A percentile compares a stretch with the other conserved stretches of the same genome.
These are phyloP conservation scores for Hetaerina titia DNA, from an alignment of 2,888 invertebrate species.

Conservation along the genomic window DNA sequence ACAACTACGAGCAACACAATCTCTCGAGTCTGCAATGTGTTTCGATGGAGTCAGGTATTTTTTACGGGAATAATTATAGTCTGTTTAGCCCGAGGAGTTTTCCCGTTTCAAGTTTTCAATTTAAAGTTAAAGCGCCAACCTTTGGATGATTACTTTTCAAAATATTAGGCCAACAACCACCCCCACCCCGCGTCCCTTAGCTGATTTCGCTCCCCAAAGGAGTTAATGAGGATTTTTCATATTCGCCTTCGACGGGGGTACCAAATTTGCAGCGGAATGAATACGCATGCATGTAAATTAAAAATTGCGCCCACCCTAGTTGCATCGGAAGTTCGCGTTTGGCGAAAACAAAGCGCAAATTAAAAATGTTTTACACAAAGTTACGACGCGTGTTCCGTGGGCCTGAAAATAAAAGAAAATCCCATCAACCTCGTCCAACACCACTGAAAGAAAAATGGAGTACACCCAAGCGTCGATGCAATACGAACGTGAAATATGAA, in stretches of 20 bases:
- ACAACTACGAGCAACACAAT: neutral
- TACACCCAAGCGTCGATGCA: constrained; percentile 16
- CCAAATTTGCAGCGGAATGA: neutral
- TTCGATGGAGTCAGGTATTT: neutral
- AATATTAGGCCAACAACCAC: neutral
- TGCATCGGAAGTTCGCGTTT: neutral
- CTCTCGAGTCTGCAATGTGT: neutral
- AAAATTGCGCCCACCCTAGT: neutral
- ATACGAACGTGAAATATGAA: constrained; percentile 32
- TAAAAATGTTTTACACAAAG: neutral
- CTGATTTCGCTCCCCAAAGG: neutral
- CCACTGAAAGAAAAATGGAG: neutral
- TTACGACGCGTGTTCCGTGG: neutral
- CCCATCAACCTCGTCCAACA: neutral
- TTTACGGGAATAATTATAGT: neutral
- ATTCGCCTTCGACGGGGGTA: neutral
- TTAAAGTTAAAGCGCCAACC: neutral
- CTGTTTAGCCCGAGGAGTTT: neutral
- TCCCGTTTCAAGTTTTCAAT: neutral
- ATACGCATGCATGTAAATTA: neutral
- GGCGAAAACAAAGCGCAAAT: neutral
- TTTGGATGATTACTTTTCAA: neutral
- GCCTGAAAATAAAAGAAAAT: neutral
- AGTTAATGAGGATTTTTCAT: neutral
- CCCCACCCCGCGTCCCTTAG: neutral